These are phyloP conservation scores for Crocallis elinguaria DNA, from an alignment of 2,888 invertebrate species.

Conservation along the genomic window DNA sequence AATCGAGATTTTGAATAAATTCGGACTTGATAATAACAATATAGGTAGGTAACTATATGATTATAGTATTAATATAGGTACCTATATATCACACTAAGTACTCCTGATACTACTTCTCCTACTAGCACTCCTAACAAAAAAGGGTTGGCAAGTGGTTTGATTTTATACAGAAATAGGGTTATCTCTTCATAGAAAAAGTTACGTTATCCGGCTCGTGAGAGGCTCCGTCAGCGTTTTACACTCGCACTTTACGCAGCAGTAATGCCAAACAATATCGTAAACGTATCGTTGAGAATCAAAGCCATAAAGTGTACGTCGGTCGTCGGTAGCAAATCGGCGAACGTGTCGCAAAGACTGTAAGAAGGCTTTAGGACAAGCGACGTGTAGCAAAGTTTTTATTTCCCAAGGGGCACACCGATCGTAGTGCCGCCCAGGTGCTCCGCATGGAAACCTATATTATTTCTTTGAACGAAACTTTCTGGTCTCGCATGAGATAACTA, in stretches of 20 bases:
- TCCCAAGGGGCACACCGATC: conserved; percentile 82
- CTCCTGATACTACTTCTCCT: no score
- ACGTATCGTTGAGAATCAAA: conserved; percentile 80
- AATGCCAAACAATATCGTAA: conserved; percentile 79
- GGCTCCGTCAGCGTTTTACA: conserved; percentile 49
- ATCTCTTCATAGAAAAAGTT: conserved; percentile 3
- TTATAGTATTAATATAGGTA: no score
- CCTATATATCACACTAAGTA: no score
- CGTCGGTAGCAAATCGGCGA: conserved; percentile 77
- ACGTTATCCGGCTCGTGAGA: conserved; percentile 10
- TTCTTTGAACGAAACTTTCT: conserved; percentile 83
- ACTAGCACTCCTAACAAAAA: no score
- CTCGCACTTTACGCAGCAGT: conserved; percentile 63
- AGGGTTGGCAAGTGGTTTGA: neutral
- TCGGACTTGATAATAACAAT: no score
- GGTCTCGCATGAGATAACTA: conserved; percentile 81
- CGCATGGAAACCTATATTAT: conserved; percentile 82
- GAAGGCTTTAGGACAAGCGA: conserved; percentile 82
- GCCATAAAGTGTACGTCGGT: conserved; percentile 76
- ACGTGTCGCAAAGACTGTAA: conserved; percentile 76
- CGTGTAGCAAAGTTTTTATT: conserved; percentile 85
- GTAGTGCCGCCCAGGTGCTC: conserved; percentile 81
- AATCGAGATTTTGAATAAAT: no score
- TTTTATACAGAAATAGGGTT: conserved; percentile 24
- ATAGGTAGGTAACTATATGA: no score